Conservation (phyloP, 2,888 invertebrate species). For the Nemoura dubitans region DNA sequence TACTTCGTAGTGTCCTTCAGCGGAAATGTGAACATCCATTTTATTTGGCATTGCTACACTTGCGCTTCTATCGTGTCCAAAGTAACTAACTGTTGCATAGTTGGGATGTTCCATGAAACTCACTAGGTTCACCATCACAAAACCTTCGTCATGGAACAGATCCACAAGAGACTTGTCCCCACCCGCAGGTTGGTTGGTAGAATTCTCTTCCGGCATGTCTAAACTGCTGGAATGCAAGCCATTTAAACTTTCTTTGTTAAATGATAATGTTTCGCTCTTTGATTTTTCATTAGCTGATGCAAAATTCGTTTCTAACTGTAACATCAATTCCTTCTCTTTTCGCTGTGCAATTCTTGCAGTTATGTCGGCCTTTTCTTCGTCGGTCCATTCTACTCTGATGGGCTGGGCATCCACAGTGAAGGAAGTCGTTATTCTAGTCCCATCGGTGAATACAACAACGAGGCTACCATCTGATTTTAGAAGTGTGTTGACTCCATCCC, state of each 20-base stretch:
- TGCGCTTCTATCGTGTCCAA: not conserved
- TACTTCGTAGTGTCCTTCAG: conserved; percentile 39
- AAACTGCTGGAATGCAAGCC: no score
- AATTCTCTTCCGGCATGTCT: no score
- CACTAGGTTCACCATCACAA: conserved; percentile 57
- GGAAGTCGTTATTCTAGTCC: conserved; percentile 56
- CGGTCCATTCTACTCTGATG: conserved; percentile 56
- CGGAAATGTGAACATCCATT: conserved; percentile 54
- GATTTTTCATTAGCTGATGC: no score
- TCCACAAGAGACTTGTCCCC: no score
- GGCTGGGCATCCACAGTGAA: conserved; percentile 55
- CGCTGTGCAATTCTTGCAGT: not conserved
- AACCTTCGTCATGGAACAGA: conserved; percentile 52
- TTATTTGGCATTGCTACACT: conserved; percentile 53
- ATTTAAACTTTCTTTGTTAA: no score
- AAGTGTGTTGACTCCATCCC: conserved; percentile 56
- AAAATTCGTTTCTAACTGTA: no score
- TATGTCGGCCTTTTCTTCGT: conserved; percentile 51
- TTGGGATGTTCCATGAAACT: conserved; percentile 52
- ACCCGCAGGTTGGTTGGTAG: no score
- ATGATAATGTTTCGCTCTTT: no score
- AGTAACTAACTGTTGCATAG: conserved; percentile 53
- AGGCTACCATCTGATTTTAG: conserved; percentile 56
- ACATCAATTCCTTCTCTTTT: not conserved
- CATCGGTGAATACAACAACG: conserved; percentile 56